Base-by-base conservation (phyloP, 2,888 invertebrate genomes). In the Sminthurides aquaticus region DNA sequence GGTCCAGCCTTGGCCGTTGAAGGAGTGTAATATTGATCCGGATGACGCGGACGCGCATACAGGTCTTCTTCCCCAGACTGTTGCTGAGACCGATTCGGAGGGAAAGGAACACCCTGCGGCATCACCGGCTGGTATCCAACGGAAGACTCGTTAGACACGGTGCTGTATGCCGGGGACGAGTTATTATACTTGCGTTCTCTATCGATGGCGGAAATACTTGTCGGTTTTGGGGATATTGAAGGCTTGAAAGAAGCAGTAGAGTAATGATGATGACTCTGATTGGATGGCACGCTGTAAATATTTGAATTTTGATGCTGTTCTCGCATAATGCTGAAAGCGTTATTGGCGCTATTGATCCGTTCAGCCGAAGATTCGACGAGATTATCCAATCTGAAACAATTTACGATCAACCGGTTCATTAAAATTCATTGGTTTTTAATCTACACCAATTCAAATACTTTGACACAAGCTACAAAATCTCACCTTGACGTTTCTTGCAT, bases 361-460 rank as follows among this genome's bases (percentile, higher is more conserved):
- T 74, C 73, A 8, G 72, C 74, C 25, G 71, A 71, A 8, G 72
- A 69, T 61, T 73, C 73, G 2, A 74, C 64, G 24, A 74, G 57
- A 11, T 67, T 67, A 62, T 73, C 74, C 65, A 74, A 62, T 34
- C 74, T 74, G 48, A n/a, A 61, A 43, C 28, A 28, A 20, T 27
- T 60, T 20, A 58, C 18, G 49, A 52, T 24, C 22, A 55, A 18
- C 18, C n/a, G 25, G 22, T 11, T 43, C 29, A 56, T 52, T 27
- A 2, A 57, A 18, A 26, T n/a, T 11, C n/a, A n/a, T n/a, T n/a
- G n/a, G n/a, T n/a, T n/a, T n/a, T n/a, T n/a, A n/a, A n/a, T n/a
- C n/a, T n/a, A n/a, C n/a, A n/a, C n/a, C n/a, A n/a, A n/a, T n/a
- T n/a, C 27, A 3, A 22, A 43, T 43, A 22, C 1, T 18, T 22